Evolutionary conservation across 2,797 vertebrate genomes (phyloP).

Genomic region (Lacerta agilis): DNA sequence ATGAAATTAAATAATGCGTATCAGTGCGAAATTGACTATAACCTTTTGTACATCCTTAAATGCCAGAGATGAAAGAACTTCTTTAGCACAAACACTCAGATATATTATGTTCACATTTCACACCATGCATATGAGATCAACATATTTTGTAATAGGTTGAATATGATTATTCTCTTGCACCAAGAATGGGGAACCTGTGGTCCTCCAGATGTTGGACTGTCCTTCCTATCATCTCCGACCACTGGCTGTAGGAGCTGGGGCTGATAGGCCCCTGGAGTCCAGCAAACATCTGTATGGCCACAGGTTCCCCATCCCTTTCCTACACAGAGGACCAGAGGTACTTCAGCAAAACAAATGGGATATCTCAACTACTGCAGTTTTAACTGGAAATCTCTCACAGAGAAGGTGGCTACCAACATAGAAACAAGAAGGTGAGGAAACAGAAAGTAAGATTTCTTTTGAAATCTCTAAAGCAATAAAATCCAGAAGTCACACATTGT

Average conservation of each 20-base stretch:
- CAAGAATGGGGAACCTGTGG: background rate
- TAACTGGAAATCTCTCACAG: constrained; percentile 9
- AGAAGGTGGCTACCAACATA: background rate
- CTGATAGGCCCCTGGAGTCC: background rate
- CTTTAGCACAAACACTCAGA: background rate
- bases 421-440: background rate
- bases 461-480: background rate
- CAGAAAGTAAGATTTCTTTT: background rate
- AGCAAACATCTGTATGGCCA: background rate
- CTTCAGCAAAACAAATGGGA: background rate
- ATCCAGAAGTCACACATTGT: background rate
- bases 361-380: background rate
- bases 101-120: background rate
- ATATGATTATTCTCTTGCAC: constrained; percentile 5
- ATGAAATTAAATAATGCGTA: background rate
- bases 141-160: constrained; percentile 21
- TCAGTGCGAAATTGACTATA: background rate
- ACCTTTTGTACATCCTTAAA: background rate
- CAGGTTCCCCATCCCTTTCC: background rate
- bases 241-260: background rate
- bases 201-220: background rate
- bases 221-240: background rate
- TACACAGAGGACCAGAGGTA: background rate
- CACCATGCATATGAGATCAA: background rate
- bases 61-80: background rate